These are phyloP conservation scores for Syngnathus floridae DNA, from an alignment of 2,113 vertebrate genomes.

Conservation along the genomic window DNA sequence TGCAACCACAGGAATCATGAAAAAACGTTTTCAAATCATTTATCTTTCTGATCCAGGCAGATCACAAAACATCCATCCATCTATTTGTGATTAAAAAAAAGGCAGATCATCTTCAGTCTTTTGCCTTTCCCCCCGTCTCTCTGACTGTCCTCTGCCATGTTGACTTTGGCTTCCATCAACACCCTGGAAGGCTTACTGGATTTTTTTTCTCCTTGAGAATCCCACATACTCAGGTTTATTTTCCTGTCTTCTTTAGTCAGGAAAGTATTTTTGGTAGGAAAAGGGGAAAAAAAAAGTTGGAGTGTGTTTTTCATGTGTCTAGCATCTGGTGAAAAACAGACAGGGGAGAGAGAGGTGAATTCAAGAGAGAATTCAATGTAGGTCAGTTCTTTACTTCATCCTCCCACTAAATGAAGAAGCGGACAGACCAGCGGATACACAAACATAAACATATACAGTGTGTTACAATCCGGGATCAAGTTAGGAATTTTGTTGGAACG, in stretches of 20 bases:
- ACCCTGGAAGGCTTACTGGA: conserved; percentile 20
- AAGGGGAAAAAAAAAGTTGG: conserved; percentile 6
- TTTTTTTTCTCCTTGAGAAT: conserved; percentile 15
- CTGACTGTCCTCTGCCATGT: conserved; percentile 37
- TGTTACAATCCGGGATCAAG: conserved; percentile 5
- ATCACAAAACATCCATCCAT: neutral
- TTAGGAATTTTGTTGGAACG: conserved; percentile 9
- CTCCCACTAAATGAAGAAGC: conserved; percentile 9
- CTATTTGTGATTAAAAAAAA: neutral
- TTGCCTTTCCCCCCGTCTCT: neutral
- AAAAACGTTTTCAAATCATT: too few relatives aligned
- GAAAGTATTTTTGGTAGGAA: conserved; percentile 16
- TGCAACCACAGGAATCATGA: too few relatives aligned
- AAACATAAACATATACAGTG: conserved; percentile 26
- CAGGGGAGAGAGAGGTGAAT: conserved; percentile 1
- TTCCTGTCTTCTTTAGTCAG: neutral
- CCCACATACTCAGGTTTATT: conserved; percentile 57
- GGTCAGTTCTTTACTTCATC: conserved; percentile 33
- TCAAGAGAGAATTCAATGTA: conserved; percentile 34
- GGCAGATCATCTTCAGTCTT: conserved; percentile 4
- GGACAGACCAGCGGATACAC: conserved; percentile 15
- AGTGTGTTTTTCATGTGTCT: conserved; percentile 24
- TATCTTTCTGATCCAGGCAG: neutral
- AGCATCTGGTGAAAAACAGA: conserved; percentile 1
- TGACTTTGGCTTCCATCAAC: conserved; percentile 41